phyloP scores from a whole-genome alignment of 1,140 invertebrate genomes.

The Sitodiplosis mosellana region DNA sequence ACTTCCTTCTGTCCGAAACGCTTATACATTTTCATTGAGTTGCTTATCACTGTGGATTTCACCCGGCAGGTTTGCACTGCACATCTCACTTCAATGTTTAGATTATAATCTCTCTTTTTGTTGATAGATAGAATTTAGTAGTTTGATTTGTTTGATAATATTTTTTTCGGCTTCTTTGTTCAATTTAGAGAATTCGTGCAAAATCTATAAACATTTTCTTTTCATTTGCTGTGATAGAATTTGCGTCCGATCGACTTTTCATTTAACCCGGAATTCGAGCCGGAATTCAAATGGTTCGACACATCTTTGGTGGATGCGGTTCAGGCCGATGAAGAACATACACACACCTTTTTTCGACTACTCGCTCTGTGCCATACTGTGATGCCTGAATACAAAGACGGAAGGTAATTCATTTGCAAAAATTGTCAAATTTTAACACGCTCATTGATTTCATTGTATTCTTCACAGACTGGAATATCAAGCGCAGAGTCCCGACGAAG shows the following conservation, averaged over 20 bases:
- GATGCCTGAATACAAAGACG: conserved; percentile 86
- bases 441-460: too few relatives aligned
- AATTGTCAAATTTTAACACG: too few relatives aligned
- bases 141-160: not conserved
- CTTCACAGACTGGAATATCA: conserved; percentile 30
- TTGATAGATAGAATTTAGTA: not conserved
- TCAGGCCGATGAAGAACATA: conserved; percentile 45
- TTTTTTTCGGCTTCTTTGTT: not conserved
- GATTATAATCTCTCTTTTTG: not conserved
- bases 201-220: too few relatives aligned
- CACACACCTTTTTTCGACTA: conserved; percentile 74
- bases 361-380: conserved; percentile 90
- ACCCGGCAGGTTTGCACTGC: not conserved
- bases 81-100: too few relatives aligned
- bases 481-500: conserved; percentile 96
- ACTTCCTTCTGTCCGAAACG: not conserved
- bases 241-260: conserved; percentile 81
- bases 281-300: conserved; percentile 90
- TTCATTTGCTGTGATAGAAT: too few relatives aligned
- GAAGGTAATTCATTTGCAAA: conserved; percentile 25
- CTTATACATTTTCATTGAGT: not conserved
- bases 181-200: too few relatives aligned
- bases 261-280: conserved; percentile 78
- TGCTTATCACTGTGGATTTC: not conserved
- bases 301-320: conserved; percentile 69